Evolutionary conservation across 2,797 vertebrate genomes (phyloP).

Genomic region (Gallirallus australis): DNA sequence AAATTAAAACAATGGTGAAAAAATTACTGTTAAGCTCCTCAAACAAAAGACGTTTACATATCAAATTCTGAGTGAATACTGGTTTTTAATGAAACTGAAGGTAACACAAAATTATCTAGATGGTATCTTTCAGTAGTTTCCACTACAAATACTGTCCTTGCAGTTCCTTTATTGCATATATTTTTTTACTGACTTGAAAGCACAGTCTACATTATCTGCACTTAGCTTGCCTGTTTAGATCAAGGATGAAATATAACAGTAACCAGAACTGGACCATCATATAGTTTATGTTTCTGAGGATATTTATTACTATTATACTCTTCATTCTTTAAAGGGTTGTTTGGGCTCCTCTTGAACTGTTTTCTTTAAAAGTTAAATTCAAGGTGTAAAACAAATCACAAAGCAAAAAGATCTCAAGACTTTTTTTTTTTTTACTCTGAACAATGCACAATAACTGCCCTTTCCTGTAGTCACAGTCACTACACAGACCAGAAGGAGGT

Average conservation of each 20-base stretch:
- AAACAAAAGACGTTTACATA: background rate
- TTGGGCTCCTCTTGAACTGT: background rate
- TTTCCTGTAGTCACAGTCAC: constrained; percentile 1
- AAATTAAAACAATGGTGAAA: background rate
- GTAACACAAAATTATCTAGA: background rate
- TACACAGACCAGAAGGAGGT: background rate
- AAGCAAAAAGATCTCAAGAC: background rate
- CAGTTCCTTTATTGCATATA: background rate
- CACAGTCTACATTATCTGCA: background rate
- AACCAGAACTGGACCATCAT: background rate
- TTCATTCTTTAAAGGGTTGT: background rate
- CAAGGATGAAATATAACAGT: background rate
- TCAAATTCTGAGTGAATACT: background rate
- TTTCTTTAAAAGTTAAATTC: background rate
- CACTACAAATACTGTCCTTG: background rate
- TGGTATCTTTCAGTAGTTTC: background rate
- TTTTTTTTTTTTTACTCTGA: background rate
- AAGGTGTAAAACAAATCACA: constrained; percentile 34
- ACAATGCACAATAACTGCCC: constrained; percentile 38
- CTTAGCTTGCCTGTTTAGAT: background rate
- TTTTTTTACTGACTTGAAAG: background rate
- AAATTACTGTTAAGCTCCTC: background rate
- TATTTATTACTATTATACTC: background rate
- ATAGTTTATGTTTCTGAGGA: background rate
- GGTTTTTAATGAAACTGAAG: background rate